Percentiles rank a stretch among this genome's conserved stretches.
phyloP scores from a whole-genome alignment of 1,140 invertebrate genomes.

The Grapholita molesta region DNA sequence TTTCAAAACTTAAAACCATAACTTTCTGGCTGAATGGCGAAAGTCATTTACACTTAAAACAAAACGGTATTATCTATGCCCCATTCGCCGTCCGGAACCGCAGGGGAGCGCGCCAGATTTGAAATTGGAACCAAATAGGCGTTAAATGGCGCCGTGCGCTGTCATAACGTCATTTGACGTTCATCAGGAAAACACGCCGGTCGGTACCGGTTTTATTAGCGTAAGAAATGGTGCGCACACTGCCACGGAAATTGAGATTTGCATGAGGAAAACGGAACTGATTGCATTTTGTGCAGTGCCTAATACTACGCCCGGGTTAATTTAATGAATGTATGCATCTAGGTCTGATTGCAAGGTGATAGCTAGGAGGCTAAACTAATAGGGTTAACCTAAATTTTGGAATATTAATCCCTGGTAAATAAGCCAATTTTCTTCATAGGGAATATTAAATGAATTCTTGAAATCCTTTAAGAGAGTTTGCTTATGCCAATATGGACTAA shows the following conservation, averaged over 20 bases:
- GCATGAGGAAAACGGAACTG: conserved; percentile 65
- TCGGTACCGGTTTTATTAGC: conserved; percentile 76
- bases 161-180: conserved; percentile 76
- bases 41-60: conserved; percentile 38
- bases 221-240: conserved; percentile 74
- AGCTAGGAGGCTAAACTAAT: neutral
- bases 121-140: conserved; percentile 78
- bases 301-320: conserved; percentile 45
- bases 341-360: neutral
- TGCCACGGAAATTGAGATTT: conserved; percentile 73
- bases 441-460: too few relatives aligned
- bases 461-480: too few relatives aligned
- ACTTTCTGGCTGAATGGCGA: conserved; percentile 19
- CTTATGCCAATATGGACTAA: too few relatives aligned
- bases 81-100: conserved; percentile 59
- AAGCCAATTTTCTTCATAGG: neutral
- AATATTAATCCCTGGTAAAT: neutral
- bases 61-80: conserved; percentile 69
- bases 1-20: conserved; percentile 29
- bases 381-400: neutral
- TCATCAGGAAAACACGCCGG: conserved; percentile 74
- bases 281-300: conserved; percentile 75
- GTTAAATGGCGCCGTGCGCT: conserved; percentile 76
- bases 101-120: conserved; percentile 69
- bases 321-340: neutral